phyloP scores from a whole-genome alignment of 2,113 vertebrate species.

The Caranx ignobilis region DNA sequence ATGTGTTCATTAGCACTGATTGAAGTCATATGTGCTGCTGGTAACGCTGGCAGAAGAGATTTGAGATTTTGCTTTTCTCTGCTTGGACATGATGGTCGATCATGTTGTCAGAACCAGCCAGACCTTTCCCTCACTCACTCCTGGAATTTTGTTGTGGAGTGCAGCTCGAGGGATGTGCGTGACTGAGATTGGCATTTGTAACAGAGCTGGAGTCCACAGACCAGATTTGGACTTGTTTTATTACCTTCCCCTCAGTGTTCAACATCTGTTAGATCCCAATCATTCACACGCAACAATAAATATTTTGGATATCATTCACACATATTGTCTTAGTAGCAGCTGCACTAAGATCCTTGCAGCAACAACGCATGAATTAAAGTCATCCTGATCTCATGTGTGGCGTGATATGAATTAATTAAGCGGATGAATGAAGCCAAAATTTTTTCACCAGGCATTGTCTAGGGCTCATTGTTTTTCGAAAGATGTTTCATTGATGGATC shows the following conservation, averaged over 20 bases:
- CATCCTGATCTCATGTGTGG: background rate
- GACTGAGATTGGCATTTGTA: conserved; percentile 75
- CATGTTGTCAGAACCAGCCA: conserved; percentile 52
- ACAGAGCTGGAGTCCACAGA: conserved; percentile 43
- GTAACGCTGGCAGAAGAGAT: conserved; percentile 25
- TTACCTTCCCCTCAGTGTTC: conserved; percentile 60
- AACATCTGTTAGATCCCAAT: conserved; percentile 75
- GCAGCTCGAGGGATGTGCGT: conserved; percentile 63
- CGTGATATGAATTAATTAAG: background rate
- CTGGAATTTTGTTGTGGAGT: conserved; percentile 11
- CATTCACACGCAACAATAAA: conserved; percentile 67
- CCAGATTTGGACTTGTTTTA: conserved; percentile 78
- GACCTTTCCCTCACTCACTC: conserved; percentile 12
- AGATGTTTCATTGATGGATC: background rate
- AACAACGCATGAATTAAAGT: conserved; percentile 5
- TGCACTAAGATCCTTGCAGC: background rate
- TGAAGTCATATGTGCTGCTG: conserved; percentile 45
- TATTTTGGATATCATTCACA: conserved; percentile 56
- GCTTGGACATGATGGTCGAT: conserved; percentile 35
- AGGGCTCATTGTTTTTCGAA: background rate
- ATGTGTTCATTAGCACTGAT: conserved; percentile 38
- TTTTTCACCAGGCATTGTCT: background rate
- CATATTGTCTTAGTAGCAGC: conserved; percentile 21
- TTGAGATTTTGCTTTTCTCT: conserved; percentile 6
- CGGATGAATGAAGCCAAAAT: background rate